phyloP scores from a whole-genome alignment of 2,888 invertebrate genomes.

The Gerris lacustris region DNA sequence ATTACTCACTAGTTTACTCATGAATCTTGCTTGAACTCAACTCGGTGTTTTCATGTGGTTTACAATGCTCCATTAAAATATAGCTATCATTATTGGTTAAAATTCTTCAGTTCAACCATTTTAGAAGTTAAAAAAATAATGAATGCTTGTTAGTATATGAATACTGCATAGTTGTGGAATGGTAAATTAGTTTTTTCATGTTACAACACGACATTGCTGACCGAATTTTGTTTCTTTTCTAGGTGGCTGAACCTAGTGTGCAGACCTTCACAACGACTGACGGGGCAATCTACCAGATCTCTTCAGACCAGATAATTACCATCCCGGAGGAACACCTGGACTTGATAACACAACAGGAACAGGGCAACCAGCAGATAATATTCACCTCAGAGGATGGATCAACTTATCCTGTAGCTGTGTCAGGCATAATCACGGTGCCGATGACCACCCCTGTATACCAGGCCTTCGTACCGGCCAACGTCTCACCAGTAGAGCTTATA shows the following conservation, averaged over 20 bases:
- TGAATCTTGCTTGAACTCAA: no score
- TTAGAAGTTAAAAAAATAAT: no score
- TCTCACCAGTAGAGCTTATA: neutral
- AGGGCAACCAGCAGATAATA: neutral
- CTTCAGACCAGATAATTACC: conserved; percentile 5
- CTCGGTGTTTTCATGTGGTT: no score
- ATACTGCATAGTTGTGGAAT: no score
- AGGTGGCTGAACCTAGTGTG: neutral
- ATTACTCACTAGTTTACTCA: no score
- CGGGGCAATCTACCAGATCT: neutral
- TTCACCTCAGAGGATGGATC: conserved; percentile 6
- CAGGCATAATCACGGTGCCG: neutral
- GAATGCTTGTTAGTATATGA: no score
- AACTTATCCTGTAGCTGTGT: conserved; percentile 6
- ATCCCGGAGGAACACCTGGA: neutral
- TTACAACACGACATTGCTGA: no score
- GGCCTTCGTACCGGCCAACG: neutral
- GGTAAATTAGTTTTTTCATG: no score
- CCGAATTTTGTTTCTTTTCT: neutral
- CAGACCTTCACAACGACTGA: neutral
- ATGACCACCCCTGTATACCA: conserved; percentile 5
- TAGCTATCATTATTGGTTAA: no score
- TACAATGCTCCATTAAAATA: no score
- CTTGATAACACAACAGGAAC: neutral
- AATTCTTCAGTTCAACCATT: no score